phyloP scores from a whole-genome alignment of 1,140 invertebrate species.

The Tetragonula clypearis region DNA sequence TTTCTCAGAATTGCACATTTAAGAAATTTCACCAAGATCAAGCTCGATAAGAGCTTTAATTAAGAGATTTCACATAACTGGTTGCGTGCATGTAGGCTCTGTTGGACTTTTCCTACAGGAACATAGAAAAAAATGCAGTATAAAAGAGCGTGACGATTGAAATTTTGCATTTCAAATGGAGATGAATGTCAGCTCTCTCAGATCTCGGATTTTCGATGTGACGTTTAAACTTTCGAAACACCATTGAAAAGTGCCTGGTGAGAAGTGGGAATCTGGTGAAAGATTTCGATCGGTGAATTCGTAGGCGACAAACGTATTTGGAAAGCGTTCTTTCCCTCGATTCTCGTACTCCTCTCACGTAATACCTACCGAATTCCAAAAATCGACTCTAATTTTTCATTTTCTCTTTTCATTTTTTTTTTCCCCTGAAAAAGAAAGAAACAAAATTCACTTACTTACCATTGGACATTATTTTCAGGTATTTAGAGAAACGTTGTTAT shows the following conservation, averaged over 20 bases:
- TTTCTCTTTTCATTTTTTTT: too few species aligned
- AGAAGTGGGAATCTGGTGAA: background rate
- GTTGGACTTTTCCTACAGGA: background rate
- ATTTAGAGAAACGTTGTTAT: too few species aligned
- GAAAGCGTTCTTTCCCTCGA: conserved; percentile 23
- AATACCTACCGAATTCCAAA: conserved; percentile 22
- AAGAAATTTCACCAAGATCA: background rate
- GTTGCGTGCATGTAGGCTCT: background rate
- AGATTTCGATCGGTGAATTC: conserved; percentile 41
- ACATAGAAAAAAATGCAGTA: background rate
- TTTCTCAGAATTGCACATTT: background rate
- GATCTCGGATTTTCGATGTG: background rate
- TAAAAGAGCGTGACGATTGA: background rate
- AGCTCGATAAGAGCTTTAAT: background rate
- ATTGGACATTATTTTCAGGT: too few species aligned
- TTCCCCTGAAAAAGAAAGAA: background rate
- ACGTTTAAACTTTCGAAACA: conserved; percentile 8
- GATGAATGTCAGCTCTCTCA: background rate
- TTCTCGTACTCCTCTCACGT: conserved; percentile 32
- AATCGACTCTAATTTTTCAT: background rate
- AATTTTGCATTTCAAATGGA: background rate
- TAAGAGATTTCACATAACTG: background rate
- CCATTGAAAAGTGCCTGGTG: background rate
- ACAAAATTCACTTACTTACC: too few species aligned
- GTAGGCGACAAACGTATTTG: conserved; percentile 19